These are phyloP conservation scores for Drosophila takahashii DNA, from an alignment of 1,140 invertebrate genomes.

Conservation along the genomic window DNA sequence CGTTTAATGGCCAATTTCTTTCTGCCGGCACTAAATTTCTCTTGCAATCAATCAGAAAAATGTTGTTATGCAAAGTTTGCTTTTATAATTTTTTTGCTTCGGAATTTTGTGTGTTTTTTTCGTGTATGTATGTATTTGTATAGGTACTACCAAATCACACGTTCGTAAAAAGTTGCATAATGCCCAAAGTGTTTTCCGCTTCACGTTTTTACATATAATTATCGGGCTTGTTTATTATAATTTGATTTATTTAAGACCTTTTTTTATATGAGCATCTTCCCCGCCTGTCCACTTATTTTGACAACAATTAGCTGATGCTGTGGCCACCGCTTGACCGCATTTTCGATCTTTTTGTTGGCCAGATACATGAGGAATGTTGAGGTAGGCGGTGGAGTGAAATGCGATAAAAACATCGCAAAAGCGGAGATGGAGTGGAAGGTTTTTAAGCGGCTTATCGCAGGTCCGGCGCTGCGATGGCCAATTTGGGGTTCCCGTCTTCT, in stretches of 20 bases:
- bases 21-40: constrained; percentile 24
- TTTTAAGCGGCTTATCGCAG: constrained; percentile 50
- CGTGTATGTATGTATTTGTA: constrained; percentile 15
- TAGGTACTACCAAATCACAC: constrained; percentile 43
- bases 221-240: constrained; percentile 44
- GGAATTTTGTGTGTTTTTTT: constrained; percentile 26
- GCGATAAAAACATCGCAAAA: constrained; percentile 35
- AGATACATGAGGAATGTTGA: constrained; percentile 19
- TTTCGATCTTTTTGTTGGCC: constrained; percentile 34
- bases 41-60: constrained; percentile 43
- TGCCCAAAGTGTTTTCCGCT: constrained; percentile 34
- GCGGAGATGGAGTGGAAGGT: constrained; percentile 45
- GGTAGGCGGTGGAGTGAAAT: constrained; percentile 43
- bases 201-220: constrained; percentile 57
- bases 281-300: constrained; percentile 44
- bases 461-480: constrained; percentile 18
- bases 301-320: constrained; percentile 44
- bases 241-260: constrained; percentile 57
- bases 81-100: constrained; percentile 27
- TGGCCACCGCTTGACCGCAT: constrained; percentile 46
- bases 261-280: constrained; percentile 40
- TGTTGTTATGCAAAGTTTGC: constrained; percentile 46
- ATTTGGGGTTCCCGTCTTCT: constrained; percentile 26
- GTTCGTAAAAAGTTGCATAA: constrained; percentile 55
- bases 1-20: constrained; percentile 38